Evolutionary conservation across 23 tunicate genomes (phyloP).

Genomic region (Phallusia fumigata): DNA sequence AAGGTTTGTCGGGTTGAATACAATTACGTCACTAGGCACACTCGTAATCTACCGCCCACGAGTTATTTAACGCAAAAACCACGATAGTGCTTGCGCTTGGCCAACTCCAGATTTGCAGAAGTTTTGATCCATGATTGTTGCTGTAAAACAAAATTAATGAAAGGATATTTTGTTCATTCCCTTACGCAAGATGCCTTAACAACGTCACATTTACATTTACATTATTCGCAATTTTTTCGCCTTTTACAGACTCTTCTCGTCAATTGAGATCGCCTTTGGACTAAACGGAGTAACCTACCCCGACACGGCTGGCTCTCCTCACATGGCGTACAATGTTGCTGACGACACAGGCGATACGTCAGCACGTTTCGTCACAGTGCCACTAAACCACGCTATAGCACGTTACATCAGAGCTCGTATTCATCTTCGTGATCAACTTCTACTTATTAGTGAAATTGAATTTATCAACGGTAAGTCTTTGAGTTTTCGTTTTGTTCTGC

Average conservation of each 20-base stretch:
- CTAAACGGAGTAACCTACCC: conserved; percentile 42
- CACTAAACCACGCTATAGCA: conserved; percentile 46
- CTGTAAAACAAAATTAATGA: too few relatives aligned
- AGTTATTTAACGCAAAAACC: too few relatives aligned
- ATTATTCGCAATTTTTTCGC: not conserved
- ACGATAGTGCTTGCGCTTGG: too few relatives aligned
- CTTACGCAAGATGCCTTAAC: too few relatives aligned
- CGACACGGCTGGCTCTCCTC: conserved; percentile 20
- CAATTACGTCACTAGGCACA: too few relatives aligned
- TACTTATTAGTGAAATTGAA: conserved; percentile 79
- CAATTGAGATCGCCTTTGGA: conserved; percentile 42
- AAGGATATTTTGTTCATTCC: too few relatives aligned
- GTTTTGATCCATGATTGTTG: too few relatives aligned
- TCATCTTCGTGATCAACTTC: conserved; percentile 35
- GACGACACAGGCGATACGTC: conserved; percentile 12
- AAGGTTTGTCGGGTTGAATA: too few relatives aligned
- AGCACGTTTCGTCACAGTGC: conserved; percentile 40
- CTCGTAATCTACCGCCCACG: too few relatives aligned
- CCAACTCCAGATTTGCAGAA: too few relatives aligned
- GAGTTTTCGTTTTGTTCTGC: too few relatives aligned
- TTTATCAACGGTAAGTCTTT: conserved; percentile 49
- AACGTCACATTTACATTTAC: too few relatives aligned
- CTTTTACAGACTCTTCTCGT: conserved; percentile 43
- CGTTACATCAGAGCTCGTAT: conserved; percentile 47
- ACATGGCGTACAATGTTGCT: conserved; percentile 18